phyloP scores from a whole-genome alignment of 2,113 vertebrate species.

The Tichodroma muraria region DNA sequence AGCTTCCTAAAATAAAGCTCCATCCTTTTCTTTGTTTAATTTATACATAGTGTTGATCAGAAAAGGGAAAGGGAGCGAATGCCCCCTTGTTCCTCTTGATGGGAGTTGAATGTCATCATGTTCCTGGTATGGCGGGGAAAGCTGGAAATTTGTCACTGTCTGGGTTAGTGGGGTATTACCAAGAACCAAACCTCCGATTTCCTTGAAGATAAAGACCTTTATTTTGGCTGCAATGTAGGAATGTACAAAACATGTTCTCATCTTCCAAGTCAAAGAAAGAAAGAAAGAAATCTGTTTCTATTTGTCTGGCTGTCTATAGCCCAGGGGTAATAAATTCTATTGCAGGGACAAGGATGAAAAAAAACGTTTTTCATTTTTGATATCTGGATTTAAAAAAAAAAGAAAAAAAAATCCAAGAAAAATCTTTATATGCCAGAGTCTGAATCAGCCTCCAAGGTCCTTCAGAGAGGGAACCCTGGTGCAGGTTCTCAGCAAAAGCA shows the following conservation, averaged over 20 bases:
- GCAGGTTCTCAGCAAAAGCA: background rate
- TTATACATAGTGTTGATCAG: background rate
- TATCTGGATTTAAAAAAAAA: background rate
- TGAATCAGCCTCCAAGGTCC: background rate
- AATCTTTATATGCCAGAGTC: background rate
- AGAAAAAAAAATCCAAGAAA: background rate
- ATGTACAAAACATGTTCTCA: slow-evolving; percentile 23
- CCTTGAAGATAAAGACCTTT: slow-evolving; percentile 47
- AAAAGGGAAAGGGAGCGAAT: background rate
- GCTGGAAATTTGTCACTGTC: slow-evolving; percentile 3
- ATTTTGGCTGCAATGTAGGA: slow-evolving; percentile 21
- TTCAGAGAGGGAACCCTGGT: background rate
- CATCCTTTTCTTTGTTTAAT: slow-evolving; percentile 32
- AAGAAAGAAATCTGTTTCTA: background rate
- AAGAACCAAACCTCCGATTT: slow-evolving; percentile 4
- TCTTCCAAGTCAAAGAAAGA: slow-evolving; percentile 2
- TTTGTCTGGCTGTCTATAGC: slow-evolving; percentile 27
- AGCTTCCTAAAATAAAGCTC: slow-evolving; percentile 33
- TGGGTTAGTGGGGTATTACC: background rate
- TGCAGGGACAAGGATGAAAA: background rate
- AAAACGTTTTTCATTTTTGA: background rate
- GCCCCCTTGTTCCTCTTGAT: background rate
- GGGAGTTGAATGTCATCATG: background rate
- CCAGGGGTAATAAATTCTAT: background rate
- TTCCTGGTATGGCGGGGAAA: background rate